Evolutionary conservation across 2,888 invertebrate species (phyloP), one percentile per base, ranked within the genome.

Genomic region (Nymphalis urticae): DNA sequence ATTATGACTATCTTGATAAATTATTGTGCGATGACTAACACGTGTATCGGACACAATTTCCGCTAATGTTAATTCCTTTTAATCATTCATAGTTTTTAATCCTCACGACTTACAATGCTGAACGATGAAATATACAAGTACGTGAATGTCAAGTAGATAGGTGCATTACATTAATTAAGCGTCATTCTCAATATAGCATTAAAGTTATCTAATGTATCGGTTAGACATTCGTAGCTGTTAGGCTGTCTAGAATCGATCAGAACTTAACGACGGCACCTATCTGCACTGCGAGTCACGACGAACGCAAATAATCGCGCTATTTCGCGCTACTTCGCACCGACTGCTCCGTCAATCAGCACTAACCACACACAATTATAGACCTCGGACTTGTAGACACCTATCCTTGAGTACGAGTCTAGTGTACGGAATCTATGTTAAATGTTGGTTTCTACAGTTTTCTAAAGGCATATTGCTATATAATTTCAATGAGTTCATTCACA

Each of bases 261-360:
- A 47, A 74, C 72, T 71, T 72, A 75, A 73, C 77, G 75, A 77
- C 76, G 76, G 75, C 72, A 66, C 70, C 78, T 76, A 74, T 75
- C 76, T 69, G 70, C 76, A 64, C 74, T 72, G 66, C 74, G 60
- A 71, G 74, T 78, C 78, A 76, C 78, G 78, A 73, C 72, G 61
- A 62, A 63, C 61, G 48, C 64, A 48, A 59, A 71, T 73, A 75
- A 74, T 77, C 74, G 77, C 69, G 69, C 70, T 70, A 62, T 62
- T 67, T 76, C 75, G 76, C 73, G 72, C 72, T 72, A 75, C 73
- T 76, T 76, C 73, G 71, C 75, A 72, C 76, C 75, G 76, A 77
- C 77, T 75, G 75, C 73, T 68, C 75, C 72, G 78, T 77, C 78
- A 77, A 73, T 77, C 79, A 78, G 71, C 64, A 51, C 72, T 75